phyloP scores from a whole-genome alignment of 1,140 invertebrate species.

The Cydia amplana region DNA sequence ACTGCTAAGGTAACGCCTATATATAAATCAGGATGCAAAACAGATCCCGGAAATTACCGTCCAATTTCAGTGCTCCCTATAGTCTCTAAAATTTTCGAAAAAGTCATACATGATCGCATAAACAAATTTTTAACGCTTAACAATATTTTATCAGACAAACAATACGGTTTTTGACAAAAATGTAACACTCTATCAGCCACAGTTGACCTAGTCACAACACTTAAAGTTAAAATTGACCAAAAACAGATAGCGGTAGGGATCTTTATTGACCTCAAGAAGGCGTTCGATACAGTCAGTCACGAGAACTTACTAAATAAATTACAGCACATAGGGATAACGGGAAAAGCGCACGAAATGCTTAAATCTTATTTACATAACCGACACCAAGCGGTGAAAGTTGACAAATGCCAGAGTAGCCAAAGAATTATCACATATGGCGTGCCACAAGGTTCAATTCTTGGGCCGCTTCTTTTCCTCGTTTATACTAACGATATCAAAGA shows the following conservation, averaged over 20 bases:
- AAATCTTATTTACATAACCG: constrained; percentile 12
- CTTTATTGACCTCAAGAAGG: constrained; percentile 31
- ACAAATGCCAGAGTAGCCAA: background rate
- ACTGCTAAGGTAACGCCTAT: constrained; percentile 45
- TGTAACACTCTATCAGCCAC: constrained; percentile 26
- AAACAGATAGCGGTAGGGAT: constrained; percentile 13
- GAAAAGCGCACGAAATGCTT: background rate
- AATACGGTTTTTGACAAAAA: constrained; percentile 29
- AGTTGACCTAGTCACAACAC: constrained; percentile 19
- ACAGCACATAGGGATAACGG: constrained; percentile 8
- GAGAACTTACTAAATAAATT: constrained; percentile 16
- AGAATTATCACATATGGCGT: background rate
- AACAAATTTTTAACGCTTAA: background rate
- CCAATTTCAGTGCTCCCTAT: constrained; percentile 42
- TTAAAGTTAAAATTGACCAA: constrained; percentile 12
- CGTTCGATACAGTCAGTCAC: constrained; percentile 23
- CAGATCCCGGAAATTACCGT: constrained; percentile 41
- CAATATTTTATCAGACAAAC: constrained; percentile 4
- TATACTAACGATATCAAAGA: background rate
- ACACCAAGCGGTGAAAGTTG: background rate
- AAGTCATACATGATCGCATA: constrained; percentile 33
- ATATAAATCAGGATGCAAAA: constrained; percentile 40
- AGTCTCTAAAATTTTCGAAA: constrained; percentile 43
- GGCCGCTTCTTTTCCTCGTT: background rate
- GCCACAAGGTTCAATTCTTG: background rate